A percentile compares a stretch with the other conserved stretches of the same genome.
Conservation (phyloP, 37 sponge, comb jelly and placozoan species). For the Spongilla lacustris region DNA sequence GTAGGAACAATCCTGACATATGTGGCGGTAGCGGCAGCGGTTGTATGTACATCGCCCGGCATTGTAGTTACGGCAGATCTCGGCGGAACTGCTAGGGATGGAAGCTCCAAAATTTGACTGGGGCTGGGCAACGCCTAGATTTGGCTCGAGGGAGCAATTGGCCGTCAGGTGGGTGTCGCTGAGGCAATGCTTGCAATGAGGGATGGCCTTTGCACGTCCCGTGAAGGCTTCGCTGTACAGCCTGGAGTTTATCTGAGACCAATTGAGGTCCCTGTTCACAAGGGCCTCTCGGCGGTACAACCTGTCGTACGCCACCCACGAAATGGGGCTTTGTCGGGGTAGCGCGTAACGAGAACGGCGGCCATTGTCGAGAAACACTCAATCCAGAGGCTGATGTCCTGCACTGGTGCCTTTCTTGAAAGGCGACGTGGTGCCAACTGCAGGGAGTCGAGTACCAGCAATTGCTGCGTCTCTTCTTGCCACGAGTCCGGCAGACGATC, state of each 20-base stretch:
- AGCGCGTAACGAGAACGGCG: conserved; percentile 13
- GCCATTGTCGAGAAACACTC: conserved; percentile 37
- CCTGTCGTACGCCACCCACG: conserved; percentile 21
- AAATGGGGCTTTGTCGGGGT: conserved; percentile 29
- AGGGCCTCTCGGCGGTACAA: neutral
- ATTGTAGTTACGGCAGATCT: neutral
- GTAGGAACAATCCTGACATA: neutral
- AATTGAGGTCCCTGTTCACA: conserved; percentile 13
- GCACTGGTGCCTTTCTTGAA: neutral
- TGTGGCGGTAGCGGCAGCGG: neutral
- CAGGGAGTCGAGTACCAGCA: neutral
- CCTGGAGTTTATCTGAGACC: conserved; percentile 9
- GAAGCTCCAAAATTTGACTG: neutral
- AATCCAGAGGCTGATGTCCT: conserved; percentile 25
- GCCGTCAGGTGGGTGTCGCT: neutral
- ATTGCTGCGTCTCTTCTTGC: neutral
- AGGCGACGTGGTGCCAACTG: neutral
- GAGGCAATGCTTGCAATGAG: neutral
- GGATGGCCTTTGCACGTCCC: conserved; percentile 5
- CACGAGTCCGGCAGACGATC: neutral
- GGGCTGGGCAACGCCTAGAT: neutral
- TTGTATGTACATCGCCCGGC: no score
- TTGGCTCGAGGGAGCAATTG: neutral
- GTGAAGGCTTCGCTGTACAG: conserved; percentile 33
- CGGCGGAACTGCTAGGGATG: neutral